Conservation (phyloP, 1,140 invertebrate genomes). For the Adelges cooleyi region DNA sequence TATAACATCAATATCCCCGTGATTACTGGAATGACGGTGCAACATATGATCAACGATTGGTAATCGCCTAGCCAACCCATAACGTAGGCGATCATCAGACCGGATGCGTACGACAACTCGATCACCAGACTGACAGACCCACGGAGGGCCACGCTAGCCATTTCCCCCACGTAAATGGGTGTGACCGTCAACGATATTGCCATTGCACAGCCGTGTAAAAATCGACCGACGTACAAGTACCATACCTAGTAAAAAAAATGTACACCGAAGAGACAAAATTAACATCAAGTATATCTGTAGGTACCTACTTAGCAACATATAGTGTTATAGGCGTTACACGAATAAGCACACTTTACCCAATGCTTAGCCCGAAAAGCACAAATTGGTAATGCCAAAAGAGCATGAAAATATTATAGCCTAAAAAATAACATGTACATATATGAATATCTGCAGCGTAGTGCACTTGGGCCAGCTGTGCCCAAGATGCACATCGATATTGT, state of each 20-base stretch:
- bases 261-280: too few species aligned
- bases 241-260: constrained; percentile 35
- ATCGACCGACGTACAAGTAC: constrained; percentile 41
- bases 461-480: too few species aligned
- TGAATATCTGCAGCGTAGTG: too few species aligned
- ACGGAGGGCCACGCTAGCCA: constrained; percentile 40
- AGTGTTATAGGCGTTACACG: too few species aligned
- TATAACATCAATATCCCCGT: constrained; percentile 56
- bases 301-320: too few species aligned
- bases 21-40: constrained; percentile 46
- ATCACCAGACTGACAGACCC: constrained; percentile 54
- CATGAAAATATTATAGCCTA: too few species aligned
- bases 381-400: too few species aligned
- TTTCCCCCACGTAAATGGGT: constrained; percentile 79
- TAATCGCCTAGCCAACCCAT: constrained; percentile 64
- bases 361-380: too few species aligned
- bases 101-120: constrained; percentile 64
- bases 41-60: constrained; percentile 50
- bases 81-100: constrained; percentile 62
- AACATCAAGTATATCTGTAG: too few species aligned
- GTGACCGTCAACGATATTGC: constrained; percentile 62
- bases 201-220: constrained; percentile 49
- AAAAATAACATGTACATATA: too few species aligned
- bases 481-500: too few species aligned
- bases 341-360: too few species aligned